A percentile compares a stretch with the other conserved stretches of the same genome.
phyloP scores from a whole-genome alignment of 2,888 invertebrate species.

The Drosophila koepferae region DNA sequence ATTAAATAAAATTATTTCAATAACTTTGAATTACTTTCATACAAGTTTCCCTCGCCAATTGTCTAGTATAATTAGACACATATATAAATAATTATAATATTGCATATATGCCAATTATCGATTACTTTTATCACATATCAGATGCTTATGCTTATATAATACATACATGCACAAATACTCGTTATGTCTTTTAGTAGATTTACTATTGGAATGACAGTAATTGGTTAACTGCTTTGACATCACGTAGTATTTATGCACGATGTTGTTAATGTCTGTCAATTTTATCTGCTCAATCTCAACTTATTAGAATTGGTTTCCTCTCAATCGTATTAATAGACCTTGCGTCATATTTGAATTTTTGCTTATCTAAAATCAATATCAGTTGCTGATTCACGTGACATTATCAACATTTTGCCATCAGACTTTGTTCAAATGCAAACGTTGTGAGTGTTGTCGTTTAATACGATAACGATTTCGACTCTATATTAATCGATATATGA shows the following conservation, averaged over 20 bases:
- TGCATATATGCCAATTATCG: not conserved
- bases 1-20: not conserved
- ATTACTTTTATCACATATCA: not conserved
- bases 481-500: not conserved
- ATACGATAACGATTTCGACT: no score
- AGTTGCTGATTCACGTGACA: constrained; percentile 41
- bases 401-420: constrained; percentile 9
- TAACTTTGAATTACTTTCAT: not conserved
- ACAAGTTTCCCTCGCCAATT: not conserved
- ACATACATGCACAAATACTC: not conserved
- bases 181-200: not conserved
- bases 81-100: not conserved
- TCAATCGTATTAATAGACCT: not conserved
- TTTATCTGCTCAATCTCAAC: constrained; percentile 29
- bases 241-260: constrained; percentile 20
- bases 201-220: constrained; percentile 28
- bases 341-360: constrained; percentile 26
- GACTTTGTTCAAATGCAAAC: not conserved
- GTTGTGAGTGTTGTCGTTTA: not conserved
- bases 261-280: constrained; percentile 27
- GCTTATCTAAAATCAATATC: constrained; percentile 46
- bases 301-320: constrained; percentile 18
- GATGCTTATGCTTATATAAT: not conserved
- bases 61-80: no score
- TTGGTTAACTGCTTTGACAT: constrained; percentile 20